These are phyloP conservation scores for Prionchulus punctatus DNA, from an alignment of 2,888 invertebrate species.

Conservation along the genomic window DNA sequence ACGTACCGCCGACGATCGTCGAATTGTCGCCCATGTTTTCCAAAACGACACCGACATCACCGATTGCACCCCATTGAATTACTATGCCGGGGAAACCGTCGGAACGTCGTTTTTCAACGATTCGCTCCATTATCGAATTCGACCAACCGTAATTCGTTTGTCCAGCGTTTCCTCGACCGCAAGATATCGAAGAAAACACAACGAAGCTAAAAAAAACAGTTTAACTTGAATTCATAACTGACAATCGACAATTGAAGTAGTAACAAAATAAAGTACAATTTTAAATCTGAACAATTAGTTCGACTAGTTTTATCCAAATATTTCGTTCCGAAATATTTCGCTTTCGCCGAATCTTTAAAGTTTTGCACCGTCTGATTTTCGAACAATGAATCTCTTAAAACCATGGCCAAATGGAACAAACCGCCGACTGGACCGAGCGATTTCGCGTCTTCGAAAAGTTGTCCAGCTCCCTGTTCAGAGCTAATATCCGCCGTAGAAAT, in stretches of 20 bases:
- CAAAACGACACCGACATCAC: conserved; percentile 70
- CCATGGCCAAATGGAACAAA: conserved; percentile 86
- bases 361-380: conserved; percentile 38
- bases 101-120: conserved; percentile 65
- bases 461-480: conserved; percentile 7
- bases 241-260: not conserved
- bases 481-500: conserved; percentile 28
- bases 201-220: conserved; percentile 48
- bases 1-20: conserved; percentile 77
- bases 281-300: conserved; percentile 47
- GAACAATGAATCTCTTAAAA: conserved; percentile 39
- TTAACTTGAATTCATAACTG: not conserved
- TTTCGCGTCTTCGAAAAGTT: not conserved
- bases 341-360: conserved; percentile 51
- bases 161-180: conserved; percentile 87
- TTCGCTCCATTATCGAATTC: conserved; percentile 90
- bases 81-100: conserved; percentile 73
- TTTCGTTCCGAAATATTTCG: conserved; percentile 70
- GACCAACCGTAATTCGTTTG: conserved; percentile 93
- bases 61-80: conserved; percentile 97
- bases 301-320: conserved; percentile 62
- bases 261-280: conserved; percentile 9
- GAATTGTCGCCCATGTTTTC: conserved; percentile 74
- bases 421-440: conserved; percentile 43
- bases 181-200: conserved; percentile 84